A percentile compares a stretch with the other conserved stretches of the same genome.
Conservation (phyloP, 2,113 vertebrate genomes). For the Copsychus sechellarum region DNA sequence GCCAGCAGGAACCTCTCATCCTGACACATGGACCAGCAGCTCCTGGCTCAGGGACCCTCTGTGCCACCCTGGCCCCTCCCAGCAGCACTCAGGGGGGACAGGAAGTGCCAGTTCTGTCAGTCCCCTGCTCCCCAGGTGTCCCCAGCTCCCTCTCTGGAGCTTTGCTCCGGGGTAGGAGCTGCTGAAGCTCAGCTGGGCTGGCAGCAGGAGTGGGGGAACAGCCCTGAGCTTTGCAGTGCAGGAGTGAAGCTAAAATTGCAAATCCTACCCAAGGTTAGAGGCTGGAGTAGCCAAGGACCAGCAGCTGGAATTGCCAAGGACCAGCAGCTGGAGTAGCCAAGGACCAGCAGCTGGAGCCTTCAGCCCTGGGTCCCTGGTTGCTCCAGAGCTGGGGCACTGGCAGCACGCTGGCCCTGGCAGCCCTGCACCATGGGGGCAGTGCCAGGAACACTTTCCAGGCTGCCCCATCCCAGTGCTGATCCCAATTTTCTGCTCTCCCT, state of each 20-base stretch:
- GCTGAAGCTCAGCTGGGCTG: background rate
- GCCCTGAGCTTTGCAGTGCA: background rate
- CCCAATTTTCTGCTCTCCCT: background rate
- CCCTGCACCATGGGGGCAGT: fast-evolving
- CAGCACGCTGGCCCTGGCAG: background rate
- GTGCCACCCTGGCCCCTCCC: background rate
- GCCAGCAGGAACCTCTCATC: background rate
- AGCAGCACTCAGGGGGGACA: background rate
- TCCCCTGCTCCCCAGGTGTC: background rate
- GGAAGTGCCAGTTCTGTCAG: background rate
- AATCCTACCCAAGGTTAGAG: background rate
- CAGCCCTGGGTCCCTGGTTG: fast-evolving
- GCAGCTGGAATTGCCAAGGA: too few species aligned
- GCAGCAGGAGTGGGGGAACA: background rate
- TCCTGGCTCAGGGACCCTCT: background rate
- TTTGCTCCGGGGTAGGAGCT: fast-evolving
- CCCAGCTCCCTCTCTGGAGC: background rate
- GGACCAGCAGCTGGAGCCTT: background rate
- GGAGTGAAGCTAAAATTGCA: background rate
- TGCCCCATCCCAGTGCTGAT: background rate
- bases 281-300: too few species aligned
- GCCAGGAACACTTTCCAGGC: background rate
- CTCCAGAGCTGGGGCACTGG: fast-evolving
- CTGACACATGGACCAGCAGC: background rate
- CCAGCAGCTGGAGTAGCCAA: too few species aligned